Base-by-base conservation (phyloP, 1,140 invertebrate species). In the Drosophila equinoxialis region DNA sequence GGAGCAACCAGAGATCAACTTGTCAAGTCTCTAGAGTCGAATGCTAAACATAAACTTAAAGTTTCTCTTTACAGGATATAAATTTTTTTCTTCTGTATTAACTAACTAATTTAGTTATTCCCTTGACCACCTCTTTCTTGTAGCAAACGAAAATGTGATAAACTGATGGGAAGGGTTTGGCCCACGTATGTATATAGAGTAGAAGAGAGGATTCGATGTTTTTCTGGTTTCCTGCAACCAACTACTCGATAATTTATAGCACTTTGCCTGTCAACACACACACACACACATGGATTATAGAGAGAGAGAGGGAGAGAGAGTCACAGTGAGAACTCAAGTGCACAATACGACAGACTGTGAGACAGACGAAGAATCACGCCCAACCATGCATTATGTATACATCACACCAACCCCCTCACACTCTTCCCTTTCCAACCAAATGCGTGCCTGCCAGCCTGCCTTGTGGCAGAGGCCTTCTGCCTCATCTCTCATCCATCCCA, bases 241-340 rank as follows among this genome's bases (percentile, higher is more conserved):
- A 79, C 81, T 85, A 86, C 81, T 86, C 82, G 81, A 85, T 85
- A 85, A 85, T 85, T 85, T 85, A 85, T 85, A 81, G 82, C 82
- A 86, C 82, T 84, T 82, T 80, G 83, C 75, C 79, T 73, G 83
- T 76, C 79, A 76, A 74, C 83, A 79, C 68, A 64, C 58, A 45
- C 68, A 48, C 63, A 60, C 37, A 64, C 11, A 30, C 13, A 17
- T 17, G 17, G 17, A 17, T 17, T 17, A 17, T 17, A 17, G 17
- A 17, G 17, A 17, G 1, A 17, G 17, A 17, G 17, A 30, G 26
- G 0, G 26, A 67, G 5, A 30, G 30, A 30, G 30, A 5, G 30
- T 30, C 58, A 74, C 45, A 61, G 3, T 7, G 45, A 20, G 45
- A 51, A 59, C 81, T 81, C 81, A 85, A 85, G 74, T 75, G 74